Evolutionary conservation across 2,113 vertebrate species (phyloP).

Genomic region (Glaucidium brasilianum): DNA sequence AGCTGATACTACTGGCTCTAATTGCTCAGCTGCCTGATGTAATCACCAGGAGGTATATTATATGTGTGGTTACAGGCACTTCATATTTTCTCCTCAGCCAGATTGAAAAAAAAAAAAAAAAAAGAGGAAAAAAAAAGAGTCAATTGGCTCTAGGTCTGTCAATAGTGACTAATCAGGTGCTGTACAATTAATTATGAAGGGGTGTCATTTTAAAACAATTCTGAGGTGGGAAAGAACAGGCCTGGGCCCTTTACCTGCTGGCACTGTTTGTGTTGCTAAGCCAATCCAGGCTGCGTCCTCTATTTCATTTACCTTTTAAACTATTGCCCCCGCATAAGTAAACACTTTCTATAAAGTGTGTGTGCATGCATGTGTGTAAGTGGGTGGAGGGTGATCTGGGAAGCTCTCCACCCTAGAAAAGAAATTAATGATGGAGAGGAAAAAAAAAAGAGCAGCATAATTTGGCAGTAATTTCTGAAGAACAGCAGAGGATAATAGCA

Average conservation of each 20-base stretch:
- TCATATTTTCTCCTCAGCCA: slow-evolving; percentile 25
- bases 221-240: slow-evolving; percentile 62
- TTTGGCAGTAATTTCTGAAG: slow-evolving; percentile 25
- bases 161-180: slow-evolving; percentile 66
- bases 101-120: neutral
- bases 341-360: slow-evolving; percentile 61
- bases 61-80: slow-evolving; percentile 6
- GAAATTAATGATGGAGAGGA: slow-evolving; percentile 4
- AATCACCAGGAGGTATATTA: neutral
- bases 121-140: neutral
- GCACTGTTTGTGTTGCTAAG: slow-evolving; percentile 70
- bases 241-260: slow-evolving; percentile 63
- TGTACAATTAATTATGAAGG: slow-evolving; percentile 64
- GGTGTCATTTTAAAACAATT: slow-evolving; percentile 66
- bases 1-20: neutral
- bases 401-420: slow-evolving; percentile 50
- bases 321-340: slow-evolving; percentile 67
- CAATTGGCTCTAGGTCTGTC: slow-evolving; percentile 56
- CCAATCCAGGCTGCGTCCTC: slow-evolving; percentile 56
- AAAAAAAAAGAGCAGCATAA: neutral
- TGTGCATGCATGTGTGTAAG: slow-evolving; percentile 49
- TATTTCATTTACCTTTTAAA: slow-evolving; percentile 66
- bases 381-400: slow-evolving; percentile 57
- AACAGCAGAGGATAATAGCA: neutral
- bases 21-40: slow-evolving; percentile 52